Evolutionary conservation across 1,140 invertebrate species (phyloP), one percentile per base, ranked within the genome.

Genomic region (Paraescarpia echinospica): DNA sequence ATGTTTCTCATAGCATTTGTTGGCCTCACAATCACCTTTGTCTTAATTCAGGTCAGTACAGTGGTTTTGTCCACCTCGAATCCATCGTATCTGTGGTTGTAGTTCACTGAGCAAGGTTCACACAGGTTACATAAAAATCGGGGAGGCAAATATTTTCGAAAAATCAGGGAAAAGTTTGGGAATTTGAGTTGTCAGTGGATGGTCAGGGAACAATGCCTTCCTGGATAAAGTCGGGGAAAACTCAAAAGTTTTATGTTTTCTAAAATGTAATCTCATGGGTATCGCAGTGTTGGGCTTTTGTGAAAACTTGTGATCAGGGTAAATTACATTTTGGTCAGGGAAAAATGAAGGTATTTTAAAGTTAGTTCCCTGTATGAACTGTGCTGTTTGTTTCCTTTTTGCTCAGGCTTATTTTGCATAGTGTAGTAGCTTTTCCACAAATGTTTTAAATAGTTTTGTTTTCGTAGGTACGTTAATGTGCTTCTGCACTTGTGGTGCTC

Each of bases 21-120:
- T 93, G 98, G 98, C 14, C 97, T 99, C 94, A 97, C 97, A 89
- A 93, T 98, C 27, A 93, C 99, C 89, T 99, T 99, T 96, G 98
- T 98, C 95, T 97, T 99, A 94, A 97, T 98, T 94, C 97, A 97
- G 96, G 97, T 97, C 92, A 88, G 93, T 90, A n/a, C 14, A 90
- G 35, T 91, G 9, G 18, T 18, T 77, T 18, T 77, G 8, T 77
- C 27, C 27, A 27, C 59, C 59, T 77, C 59, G 59, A 77, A 77
- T 77, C 2, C 59, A 18, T 31, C 59, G 27, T 31, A 14, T 18
- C 22, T 77, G 59, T 27, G 9, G 59, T 77, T 18, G 22, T 77
- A 77, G 9, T 77, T 77, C 59, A 2, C 14, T 77, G 8, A 77
- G 59, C 59, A 77, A 27, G 22, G 59, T 77, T 77, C 59, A 77